Percentiles rank a stretch among this genome's conserved stretches.
Evolutionary conservation across 1,140 invertebrate species (phyloP).

Genomic region (Scaptomyza hsui): DNA sequence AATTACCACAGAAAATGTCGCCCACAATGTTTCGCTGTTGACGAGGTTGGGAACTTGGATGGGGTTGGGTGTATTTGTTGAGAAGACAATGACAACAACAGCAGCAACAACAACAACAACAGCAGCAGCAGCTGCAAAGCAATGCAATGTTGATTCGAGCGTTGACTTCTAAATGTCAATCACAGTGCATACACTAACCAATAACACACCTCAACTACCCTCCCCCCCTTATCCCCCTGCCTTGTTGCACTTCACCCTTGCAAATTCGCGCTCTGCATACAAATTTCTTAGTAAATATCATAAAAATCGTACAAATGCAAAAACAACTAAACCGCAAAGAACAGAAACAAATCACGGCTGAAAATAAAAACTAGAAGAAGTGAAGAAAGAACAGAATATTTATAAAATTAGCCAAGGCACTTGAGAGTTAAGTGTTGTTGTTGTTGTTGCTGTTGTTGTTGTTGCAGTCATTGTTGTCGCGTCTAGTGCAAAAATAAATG

Average conservation of each 20-base stretch:
- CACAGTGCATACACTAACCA: constrained; percentile 37
- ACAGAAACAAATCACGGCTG: constrained; percentile 57
- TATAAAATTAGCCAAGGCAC: constrained; percentile 72
- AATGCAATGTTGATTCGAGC: constrained; percentile 50
- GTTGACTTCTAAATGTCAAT: constrained; percentile 79
- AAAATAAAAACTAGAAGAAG: constrained; percentile 1
- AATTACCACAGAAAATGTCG: constrained; percentile 61
- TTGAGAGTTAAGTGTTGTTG: constrained; percentile 16
- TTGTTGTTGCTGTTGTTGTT: constrained; percentile 22
- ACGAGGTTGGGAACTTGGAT: neutral
- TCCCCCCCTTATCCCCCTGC: neutral
- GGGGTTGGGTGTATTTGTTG: neutral
- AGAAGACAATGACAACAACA: constrained; percentile 57
- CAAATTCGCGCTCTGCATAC: constrained; percentile 58
- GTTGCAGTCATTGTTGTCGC: constrained; percentile 45
- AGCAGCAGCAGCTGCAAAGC: constrained; percentile 31
- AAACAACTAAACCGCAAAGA: constrained; percentile 28
- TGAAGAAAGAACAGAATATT: constrained; percentile 59
- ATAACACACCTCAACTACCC: constrained; percentile 1
- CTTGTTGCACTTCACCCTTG: neutral
- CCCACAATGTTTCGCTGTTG: constrained; percentile 28
- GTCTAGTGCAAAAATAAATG: constrained; percentile 73
- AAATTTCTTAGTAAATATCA: constrained; percentile 73
- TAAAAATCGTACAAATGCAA: constrained; percentile 68
- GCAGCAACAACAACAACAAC: constrained; percentile 9